Evolutionary conservation across 1,140 invertebrate genomes (phyloP), one percentile per base, ranked within the genome.

Genomic region (Phocides pigmalion): DNA sequence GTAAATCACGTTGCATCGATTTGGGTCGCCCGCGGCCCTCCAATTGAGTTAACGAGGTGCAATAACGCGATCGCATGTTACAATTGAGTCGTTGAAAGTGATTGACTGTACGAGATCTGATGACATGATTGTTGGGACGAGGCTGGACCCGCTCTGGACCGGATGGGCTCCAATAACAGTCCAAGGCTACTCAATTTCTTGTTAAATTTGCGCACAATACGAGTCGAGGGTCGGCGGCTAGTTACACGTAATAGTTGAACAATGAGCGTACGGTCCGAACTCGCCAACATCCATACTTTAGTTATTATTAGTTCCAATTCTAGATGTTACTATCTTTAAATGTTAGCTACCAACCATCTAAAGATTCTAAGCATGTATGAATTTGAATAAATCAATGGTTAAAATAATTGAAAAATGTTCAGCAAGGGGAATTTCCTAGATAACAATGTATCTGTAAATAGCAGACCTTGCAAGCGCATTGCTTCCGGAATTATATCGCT

Each of bases 51-150:
- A 56, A 56, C 51, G 37, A 56, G 37, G 20, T 47, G 44, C 16
- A 56, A 56, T 56, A 56, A 42, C 51, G 12, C 37, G 37, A 56
- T 42, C 51, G 19, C 51, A 42, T 56, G 20, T 56, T n/a, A 42
- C 51, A 56, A 56, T 56, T 56, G 51, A 42, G n/a, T 56, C 6
- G 51, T 56, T 56, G 19, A 20, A 35, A 4, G 51, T 54, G 51
- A 54, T 54, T 54, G 51, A 54, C 51, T 54, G 51, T 54, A 54
- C 47, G 25, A 50, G 22, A 50, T 32, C 47, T 50, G 47, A 50
- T 50, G 25, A 50, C 22, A 50, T 50, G 47, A 50, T 50, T 50
- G 47, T 14, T 32, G 9, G 28, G 28, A 11, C 9, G 8, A 32
- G 28, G 28, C 28, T 32, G 28, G 28, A 32, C 28, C 5, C 28